Conservation (phyloP, 2,797 vertebrate species). For the Gymnocypris eckloni region DNA sequence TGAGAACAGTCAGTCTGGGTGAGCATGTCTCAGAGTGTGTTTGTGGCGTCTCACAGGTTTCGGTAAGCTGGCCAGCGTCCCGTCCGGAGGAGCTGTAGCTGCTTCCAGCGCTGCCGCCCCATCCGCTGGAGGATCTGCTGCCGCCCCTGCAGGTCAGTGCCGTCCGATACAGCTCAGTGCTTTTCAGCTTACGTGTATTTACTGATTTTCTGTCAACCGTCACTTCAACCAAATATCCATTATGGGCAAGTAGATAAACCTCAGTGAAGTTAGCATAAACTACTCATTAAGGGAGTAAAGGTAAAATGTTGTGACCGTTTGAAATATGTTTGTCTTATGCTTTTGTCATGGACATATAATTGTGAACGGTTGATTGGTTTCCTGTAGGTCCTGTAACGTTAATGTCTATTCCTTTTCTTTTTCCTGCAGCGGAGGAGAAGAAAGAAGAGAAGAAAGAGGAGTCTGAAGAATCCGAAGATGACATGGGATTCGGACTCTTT, state of each 20-base stretch:
- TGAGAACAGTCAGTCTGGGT: not conserved
- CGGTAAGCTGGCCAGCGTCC: constrained; percentile 81
- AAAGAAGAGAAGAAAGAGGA: constrained; percentile 97
- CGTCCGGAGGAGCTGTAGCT: constrained; percentile 79
- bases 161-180: not conserved
- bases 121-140: constrained; percentile 70
- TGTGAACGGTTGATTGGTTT: not conserved
- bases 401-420: constrained; percentile 7
- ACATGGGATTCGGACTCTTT: constrained; percentile 96
- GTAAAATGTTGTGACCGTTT: not conserved
- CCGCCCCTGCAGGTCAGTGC: constrained; percentile 78
- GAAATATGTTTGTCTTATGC: not conserved
- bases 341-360: not conserved
- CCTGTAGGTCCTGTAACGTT: not conserved
- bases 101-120: constrained; percentile 75
- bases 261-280: not conserved
- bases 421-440: constrained; percentile 84
- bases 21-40: not conserved
- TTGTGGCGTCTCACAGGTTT: constrained; percentile 72
- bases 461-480: constrained; percentile 95
- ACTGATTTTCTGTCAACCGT: not conserved
- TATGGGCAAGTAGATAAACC: not conserved
- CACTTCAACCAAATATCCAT: not conserved
- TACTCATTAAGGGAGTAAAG: not conserved
- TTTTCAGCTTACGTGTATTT: not conserved